These are phyloP conservation scores for Arctopsyche grandis DNA, from an alignment of 1,140 invertebrate genomes.

Conservation along the genomic window DNA sequence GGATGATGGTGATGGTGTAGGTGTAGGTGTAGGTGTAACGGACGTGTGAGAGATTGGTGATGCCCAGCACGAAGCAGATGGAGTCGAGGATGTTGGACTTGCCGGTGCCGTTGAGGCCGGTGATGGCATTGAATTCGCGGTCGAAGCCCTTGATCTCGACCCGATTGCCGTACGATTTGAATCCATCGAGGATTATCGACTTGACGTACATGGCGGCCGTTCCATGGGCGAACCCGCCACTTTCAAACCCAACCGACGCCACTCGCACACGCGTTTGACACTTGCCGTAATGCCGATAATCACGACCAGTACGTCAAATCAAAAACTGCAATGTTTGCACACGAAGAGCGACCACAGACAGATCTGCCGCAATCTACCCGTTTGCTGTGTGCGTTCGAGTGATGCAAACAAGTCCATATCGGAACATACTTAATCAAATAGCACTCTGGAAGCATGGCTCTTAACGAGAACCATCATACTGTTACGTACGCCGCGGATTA, in stretches of 20 bases:
- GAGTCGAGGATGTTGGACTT: conserved; percentile 99
- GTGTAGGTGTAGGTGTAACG: conserved; percentile 56
- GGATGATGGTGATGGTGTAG: no score
- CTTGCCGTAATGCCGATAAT: no score
- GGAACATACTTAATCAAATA: no score
- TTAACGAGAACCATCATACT: no score
- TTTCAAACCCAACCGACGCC: conserved; percentile 1
- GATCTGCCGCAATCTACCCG: no score
- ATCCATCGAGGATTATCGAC: conserved; percentile 94
- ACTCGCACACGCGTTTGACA: neutral
- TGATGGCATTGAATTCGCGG: conserved; percentile 97
- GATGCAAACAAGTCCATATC: no score
- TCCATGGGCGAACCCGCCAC: neutral
- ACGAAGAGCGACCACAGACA: no score
- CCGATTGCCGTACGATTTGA: conserved; percentile 96
- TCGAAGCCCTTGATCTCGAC: conserved; percentile 96
- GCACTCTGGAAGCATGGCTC: no score
- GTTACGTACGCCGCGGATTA: no score
- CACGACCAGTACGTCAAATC: no score
- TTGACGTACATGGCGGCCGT: conserved; percentile 87
- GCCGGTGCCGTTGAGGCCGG: conserved; percentile 97
- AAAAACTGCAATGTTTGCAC: no score
- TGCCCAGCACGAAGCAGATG: conserved; percentile 98
- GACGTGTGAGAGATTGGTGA: conserved; percentile 93
- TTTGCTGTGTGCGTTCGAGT: no score